Base-by-base conservation (phyloP, 2,888 invertebrate genomes). In the Uropetala carovei region DNA sequence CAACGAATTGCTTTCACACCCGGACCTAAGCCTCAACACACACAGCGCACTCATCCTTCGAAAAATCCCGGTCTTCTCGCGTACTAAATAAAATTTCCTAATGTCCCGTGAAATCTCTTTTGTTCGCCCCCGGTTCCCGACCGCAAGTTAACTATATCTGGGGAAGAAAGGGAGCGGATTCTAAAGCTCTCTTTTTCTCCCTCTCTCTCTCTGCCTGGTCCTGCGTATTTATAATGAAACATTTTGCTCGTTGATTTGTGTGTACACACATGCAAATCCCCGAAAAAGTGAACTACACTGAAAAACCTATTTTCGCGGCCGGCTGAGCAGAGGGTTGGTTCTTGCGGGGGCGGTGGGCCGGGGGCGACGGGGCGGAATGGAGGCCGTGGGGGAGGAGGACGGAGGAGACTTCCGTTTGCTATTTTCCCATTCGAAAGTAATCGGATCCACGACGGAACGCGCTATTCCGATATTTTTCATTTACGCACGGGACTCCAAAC, bases 1-100 rank as follows among this genome's bases (percentile, higher is more conserved):
- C 89, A 89, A 89, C 89, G 89, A 68, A 89, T 89, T 89, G 89
- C 89, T 89, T 89, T 89, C 89, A 89, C 89, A 43, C 89, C 89
- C 89, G 89, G 89, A 89, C 89, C 89, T 89, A 89, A 89, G 89
- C 89, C 89, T 64, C 64, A 89, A 60, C 89, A 89, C 89, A 89
- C 89, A 89, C 43, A 59, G 27, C 60, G 14, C n/a, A 30, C 86
- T 86, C 60, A 60, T 60, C 60, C 89, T 60, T 89, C 64, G 43
- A 89, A 89, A 60, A 89, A 68, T 64, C 89, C 64, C 16, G 60
- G 60, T 16, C 13, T 60, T 59, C 64, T 30, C 60, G 89, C 64
- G 56, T 64, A 89, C 89, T 64, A 64, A 89, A 89, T 89, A 64
- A 89, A 89, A 89, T 89, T 89, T 89, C 89, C 89, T 89, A 89